Evolutionary conservation across 2,888 invertebrate genomes (phyloP), one percentile per base, ranked within the genome.

Genomic region (Sinotaia quadrata): DNA sequence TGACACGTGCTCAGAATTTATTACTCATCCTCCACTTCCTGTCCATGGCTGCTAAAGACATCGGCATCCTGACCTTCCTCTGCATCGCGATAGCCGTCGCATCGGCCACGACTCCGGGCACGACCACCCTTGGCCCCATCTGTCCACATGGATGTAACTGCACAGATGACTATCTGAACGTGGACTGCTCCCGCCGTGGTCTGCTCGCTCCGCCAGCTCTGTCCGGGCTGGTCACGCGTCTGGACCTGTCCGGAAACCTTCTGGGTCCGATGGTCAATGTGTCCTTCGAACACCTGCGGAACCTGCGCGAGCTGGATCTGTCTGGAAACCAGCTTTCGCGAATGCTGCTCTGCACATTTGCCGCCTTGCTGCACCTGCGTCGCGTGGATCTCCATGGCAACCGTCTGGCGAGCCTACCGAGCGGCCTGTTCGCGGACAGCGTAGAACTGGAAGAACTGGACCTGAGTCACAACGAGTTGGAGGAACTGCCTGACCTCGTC

Each of bases 401-500:
- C 71, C 67, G 70, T 2, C 65, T 83, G 29, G n/a, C 15, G 31
- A 36, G 29, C 12, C 63, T 83, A 18, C 75, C 78, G 7, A 69
- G 68, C 36, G 60, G 75, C 24, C 57, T 81, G 5, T 80, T 83
- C 72, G 54, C 69, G 8, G 74, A 74, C 54, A 70, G 70, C 36
- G 66, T 59, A 8, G 27, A 73, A 24, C 57, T 83, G 51, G 71
- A 79, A 58, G 61, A 73, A 8, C 71, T 83, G 10, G 80, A 82
- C 65, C 72, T 83, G 8, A 77, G 76, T 56, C 58, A 75, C 54
- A 83, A 83, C 68, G 49, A 60, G 29, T 67, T 81, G 29, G 56
- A 67, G 5, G 37, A 29, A 1, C 69, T 83, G 36, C 78, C 81
- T 0, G 72, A 78, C 27, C 57, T 59, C 15, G 61, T 67, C 41